phyloP scores from a whole-genome alignment of 2,797 vertebrate genomes.

The Lerista edwardsae region DNA sequence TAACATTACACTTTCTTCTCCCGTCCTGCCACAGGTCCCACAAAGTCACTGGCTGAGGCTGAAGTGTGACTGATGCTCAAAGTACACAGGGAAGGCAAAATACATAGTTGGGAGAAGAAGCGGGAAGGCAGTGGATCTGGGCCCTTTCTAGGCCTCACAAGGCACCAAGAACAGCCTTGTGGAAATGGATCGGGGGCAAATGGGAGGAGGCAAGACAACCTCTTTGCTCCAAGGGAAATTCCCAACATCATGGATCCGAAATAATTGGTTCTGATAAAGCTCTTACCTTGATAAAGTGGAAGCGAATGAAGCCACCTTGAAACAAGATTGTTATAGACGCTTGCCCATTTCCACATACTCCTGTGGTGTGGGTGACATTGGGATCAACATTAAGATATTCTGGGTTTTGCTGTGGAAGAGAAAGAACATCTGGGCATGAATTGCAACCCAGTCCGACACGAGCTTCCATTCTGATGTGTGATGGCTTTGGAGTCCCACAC shows the following conservation, averaged over 20 bases:
- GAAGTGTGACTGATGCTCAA: neutral
- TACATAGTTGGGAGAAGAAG: too few relatives aligned
- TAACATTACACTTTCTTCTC: neutral
- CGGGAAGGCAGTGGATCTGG: too few relatives aligned
- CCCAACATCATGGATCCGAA: neutral
- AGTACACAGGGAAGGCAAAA: too few relatives aligned
- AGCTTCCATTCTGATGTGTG: too few relatives aligned
- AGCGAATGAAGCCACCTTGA: constrained; percentile 76
- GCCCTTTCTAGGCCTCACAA: too few relatives aligned
- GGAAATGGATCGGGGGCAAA: neutral
- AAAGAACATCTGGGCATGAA: neutral
- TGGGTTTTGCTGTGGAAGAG: constrained; percentile 22
- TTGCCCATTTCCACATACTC: constrained; percentile 73
- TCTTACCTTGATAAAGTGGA: constrained; percentile 86
- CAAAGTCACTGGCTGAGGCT: neutral
- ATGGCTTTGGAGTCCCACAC: neutral
- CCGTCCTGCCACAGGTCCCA: neutral
- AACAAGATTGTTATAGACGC: constrained; percentile 81
- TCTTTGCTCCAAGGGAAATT: too few relatives aligned
- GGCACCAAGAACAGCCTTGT: neutral
- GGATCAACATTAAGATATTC: constrained; percentile 83
- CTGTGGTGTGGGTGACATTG: constrained; percentile 64
- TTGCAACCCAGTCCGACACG: neutral
- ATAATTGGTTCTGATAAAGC: neutral
- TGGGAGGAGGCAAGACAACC: neutral